These are phyloP conservation scores for Etheostoma cragini DNA, from an alignment of 2,113 vertebrate genomes.

Conservation along the genomic window DNA sequence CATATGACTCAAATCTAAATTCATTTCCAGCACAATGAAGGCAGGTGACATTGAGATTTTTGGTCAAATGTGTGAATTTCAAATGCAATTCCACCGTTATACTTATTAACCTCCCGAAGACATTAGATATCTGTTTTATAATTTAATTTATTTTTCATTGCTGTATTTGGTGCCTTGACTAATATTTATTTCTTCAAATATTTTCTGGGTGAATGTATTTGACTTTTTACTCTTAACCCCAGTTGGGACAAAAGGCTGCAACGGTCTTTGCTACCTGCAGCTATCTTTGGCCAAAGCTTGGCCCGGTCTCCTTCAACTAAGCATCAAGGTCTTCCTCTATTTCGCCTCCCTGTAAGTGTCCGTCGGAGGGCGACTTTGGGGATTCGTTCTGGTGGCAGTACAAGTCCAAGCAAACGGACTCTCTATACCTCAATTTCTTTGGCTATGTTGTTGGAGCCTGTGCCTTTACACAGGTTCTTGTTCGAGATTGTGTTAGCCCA, in stretches of 20 bases:
- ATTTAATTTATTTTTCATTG: not conserved
- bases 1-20: constrained; percentile 51
- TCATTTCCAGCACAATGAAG: constrained; percentile 33
- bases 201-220: not conserved
- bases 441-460: not conserved
- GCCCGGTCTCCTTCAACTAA: not conserved
- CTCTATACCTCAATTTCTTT: not conserved
- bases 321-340: not conserved
- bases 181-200: not conserved
- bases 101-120: not conserved
- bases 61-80: not conserved
- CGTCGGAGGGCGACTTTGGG: not conserved
- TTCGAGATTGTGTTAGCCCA: not conserved
- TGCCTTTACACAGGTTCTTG: not conserved
- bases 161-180: not conserved
- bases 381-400: not conserved
- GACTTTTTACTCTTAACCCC: not conserved
- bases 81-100: not conserved
- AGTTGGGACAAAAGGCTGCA: not conserved
- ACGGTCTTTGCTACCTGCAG: not conserved
- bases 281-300: not conserved
- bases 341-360: not conserved
- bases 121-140: not conserved
- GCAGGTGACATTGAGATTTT: not conserved
- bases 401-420: not conserved